Conservation (phyloP, 2,797 vertebrate species). For the Peromyscus melanophrys region DNA sequence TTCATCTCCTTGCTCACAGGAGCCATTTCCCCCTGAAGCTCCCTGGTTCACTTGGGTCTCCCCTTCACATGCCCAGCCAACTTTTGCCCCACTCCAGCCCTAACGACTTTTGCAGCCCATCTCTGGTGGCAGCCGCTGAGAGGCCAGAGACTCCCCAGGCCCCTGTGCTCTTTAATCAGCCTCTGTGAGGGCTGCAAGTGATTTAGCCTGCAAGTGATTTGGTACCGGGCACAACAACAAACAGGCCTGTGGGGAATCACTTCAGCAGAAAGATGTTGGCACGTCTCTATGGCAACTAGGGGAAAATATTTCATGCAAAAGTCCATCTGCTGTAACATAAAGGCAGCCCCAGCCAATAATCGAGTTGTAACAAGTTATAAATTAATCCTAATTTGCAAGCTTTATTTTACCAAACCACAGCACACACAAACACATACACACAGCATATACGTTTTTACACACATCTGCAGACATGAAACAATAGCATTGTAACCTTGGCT, state of each 20-base stretch:
- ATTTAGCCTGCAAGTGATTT: slow-evolving; percentile 87
- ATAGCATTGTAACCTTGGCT: background rate
- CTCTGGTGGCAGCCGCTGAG: slow-evolving; percentile 83
- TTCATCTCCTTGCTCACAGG: slow-evolving; percentile 6
- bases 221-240: slow-evolving; percentile 88
- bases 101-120: slow-evolving; percentile 86
- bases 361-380: slow-evolving; percentile 83
- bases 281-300: slow-evolving; percentile 91
- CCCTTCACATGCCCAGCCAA: background rate
- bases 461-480: slow-evolving; percentile 35
- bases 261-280: slow-evolving; percentile 90
- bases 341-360: slow-evolving; percentile 88
- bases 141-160: slow-evolving; percentile 82
- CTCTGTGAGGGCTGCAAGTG: slow-evolving; percentile 85
- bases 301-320: slow-evolving; percentile 91
- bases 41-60: slow-evolving; percentile 71
- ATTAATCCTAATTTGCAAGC: slow-evolving; percentile 89
- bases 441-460: background rate
- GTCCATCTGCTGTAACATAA: slow-evolving; percentile 90
- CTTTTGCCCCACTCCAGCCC: slow-evolving; percentile 33
- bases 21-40: slow-evolving; percentile 74
- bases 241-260: slow-evolving; percentile 89
- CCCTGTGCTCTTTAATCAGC: slow-evolving; percentile 88
- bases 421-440: background rate
- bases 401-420: slow-evolving; percentile 85